Evolutionary conservation across 2,888 invertebrate genomes (phyloP).

Genomic region (Perizoma flavofasciatum): DNA sequence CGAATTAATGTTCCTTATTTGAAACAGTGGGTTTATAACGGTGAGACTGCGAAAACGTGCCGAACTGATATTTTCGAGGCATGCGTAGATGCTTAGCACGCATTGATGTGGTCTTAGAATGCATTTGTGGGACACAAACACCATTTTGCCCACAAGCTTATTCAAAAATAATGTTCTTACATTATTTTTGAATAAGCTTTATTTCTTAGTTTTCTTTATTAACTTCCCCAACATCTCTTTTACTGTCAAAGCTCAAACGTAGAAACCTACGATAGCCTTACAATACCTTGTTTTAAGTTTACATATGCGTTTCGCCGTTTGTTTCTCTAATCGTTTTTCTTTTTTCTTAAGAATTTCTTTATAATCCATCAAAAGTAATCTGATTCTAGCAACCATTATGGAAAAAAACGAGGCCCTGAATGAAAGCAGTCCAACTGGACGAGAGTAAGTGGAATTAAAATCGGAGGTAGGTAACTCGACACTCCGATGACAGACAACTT

Average conservation of each 20-base stretch:
- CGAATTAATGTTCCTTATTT: slow-evolving; percentile 26
- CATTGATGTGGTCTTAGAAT: slow-evolving; percentile 43
- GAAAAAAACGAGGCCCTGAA: slow-evolving; percentile 50
- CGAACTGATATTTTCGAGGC: slow-evolving; percentile 39
- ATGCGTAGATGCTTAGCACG: slow-evolving; percentile 30
- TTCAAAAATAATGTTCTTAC: no score
- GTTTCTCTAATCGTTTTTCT: not conserved
- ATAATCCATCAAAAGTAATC: slow-evolving; percentile 34
- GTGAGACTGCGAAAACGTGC: slow-evolving; percentile 44
- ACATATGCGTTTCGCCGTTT: no score
- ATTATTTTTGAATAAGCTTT: no score
- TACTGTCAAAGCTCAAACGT: no score
- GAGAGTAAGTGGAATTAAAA: slow-evolving; percentile 48
- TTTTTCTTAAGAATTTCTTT: slow-evolving; percentile 1
- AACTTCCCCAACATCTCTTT: not conserved
- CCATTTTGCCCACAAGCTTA: not conserved
- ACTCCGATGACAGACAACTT: slow-evolving; percentile 67
- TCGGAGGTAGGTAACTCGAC: slow-evolving; percentile 60
- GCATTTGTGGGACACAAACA: slow-evolving; percentile 15
- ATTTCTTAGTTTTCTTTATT: no score
- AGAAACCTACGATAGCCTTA: no score
- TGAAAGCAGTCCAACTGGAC: slow-evolving; percentile 53
- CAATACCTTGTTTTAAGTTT: no score
- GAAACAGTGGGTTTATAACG: slow-evolving; percentile 31
- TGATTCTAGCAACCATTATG: slow-evolving; percentile 33